Base-by-base conservation (phyloP, 2,888 invertebrate genomes). In the Amorpha juglandis region DNA sequence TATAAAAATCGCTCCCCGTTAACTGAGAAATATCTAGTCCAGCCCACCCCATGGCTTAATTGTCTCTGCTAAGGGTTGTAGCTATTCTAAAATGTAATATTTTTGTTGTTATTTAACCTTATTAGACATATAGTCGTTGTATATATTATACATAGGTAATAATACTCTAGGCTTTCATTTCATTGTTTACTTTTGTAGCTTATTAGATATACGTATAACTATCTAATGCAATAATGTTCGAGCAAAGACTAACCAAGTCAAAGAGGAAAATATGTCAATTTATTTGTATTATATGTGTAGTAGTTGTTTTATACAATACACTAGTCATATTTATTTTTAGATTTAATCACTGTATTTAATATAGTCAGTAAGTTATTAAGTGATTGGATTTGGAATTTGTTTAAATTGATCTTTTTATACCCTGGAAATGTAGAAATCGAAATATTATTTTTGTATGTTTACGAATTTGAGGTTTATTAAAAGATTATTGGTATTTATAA, bases 401-500 rank as follows among this genome's bases (percentile, higher is more conserved):
- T 55, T 55, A n/a, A 55, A 55, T 35, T 38, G 38, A 35, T 16
- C 11, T 35, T 3, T 27, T 4, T 38, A 35, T 55, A 38, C 27
- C 27, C 27, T 38, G 16, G 16, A 16, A 27, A 21, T 27, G 27
- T 35, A 38, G 9, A 55, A 38, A 55, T 16, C 16, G 7, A 55
- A 38, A 55, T n/a, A 55, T 55, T 55, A 55, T 55, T 55, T 55
- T 55, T 55, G 55, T 55, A 55, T 38, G 55, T 55, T 55, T 55
- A 35, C 38, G 9, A 35, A 16, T 38, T 55, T 3, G 55, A 35
- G 16, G 21, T 27, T 52, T 52, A 52, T 52, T 27, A 27, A 52
- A 38, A 38, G 7, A 53, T 38, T 16, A 38, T n/a, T 33, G 7
- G 8, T 33, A 33, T 27, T 27, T 53, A 33, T 35, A 55, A 11